Percentiles rank a stretch among this genome's conserved stretches.
Conservation (phyloP, 2,888 invertebrate species). For the Dynastes grantii region DNA sequence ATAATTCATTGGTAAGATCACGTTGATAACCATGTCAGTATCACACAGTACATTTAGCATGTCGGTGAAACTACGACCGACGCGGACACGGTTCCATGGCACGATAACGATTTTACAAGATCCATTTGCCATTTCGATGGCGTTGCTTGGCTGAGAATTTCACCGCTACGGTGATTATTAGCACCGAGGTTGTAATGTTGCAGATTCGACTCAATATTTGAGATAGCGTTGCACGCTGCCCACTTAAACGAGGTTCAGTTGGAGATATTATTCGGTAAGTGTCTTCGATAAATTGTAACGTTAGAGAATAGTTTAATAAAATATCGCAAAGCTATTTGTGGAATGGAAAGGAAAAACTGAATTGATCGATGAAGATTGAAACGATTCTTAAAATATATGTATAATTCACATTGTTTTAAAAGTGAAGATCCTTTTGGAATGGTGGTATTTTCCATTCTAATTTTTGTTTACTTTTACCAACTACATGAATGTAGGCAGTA, state of each 20-base stretch:
- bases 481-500: too few relatives aligned
- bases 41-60: neutral
- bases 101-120: slow-evolving; percentile 17
- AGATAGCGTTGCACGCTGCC: neutral
- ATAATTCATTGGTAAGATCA: slow-evolving; percentile 27
- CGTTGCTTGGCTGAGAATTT: slow-evolving; percentile 1
- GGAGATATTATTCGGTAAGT: neutral
- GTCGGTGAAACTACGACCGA: neutral
- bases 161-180: slow-evolving; percentile 16
- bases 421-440: too few relatives aligned
- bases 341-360: too few relatives aligned
- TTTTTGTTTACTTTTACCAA: too few relatives aligned
- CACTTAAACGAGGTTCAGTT: neutral
- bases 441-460: too few relatives aligned
- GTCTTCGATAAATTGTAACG: neutral
- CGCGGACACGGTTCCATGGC: neutral
- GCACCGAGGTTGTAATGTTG: slow-evolving; percentile 4
- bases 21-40: slow-evolving; percentile 16
- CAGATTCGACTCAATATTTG: slow-evolving; percentile 17
- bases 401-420: too few relatives aligned
- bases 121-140: slow-evolving; percentile 25
- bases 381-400: too few relatives aligned
- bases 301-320: neutral
- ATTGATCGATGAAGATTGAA: too few relatives aligned
- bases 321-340: neutral